Percentiles rank a stretch among this genome's conserved stretches.
Evolutionary conservation across 2,113 vertebrate genomes (phyloP).

Genomic region (Caloenas nicobarica): DNA sequence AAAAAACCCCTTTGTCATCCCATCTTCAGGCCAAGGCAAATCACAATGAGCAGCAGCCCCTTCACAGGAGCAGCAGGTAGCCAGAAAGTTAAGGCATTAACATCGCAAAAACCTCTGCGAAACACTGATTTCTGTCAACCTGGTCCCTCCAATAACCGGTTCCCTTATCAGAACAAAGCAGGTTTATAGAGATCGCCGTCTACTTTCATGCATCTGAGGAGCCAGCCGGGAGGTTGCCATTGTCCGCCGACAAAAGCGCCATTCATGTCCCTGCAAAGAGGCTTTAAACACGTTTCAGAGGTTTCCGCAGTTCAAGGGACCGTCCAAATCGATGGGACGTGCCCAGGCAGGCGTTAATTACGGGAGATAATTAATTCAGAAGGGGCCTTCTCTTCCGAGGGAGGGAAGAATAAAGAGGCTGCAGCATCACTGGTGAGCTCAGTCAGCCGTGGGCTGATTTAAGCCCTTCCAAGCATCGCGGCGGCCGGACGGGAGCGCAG

Average conservation of each 20-base stretch:
- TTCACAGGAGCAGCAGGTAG: too few relatives aligned
- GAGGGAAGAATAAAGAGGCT: not conserved
- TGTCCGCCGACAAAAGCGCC: not conserved
- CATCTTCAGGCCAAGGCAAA: not conserved
- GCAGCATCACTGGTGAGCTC: not conserved
- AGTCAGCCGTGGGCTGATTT: not conserved
- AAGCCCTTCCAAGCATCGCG: not conserved
- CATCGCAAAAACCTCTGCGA: not conserved
- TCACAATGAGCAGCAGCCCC: not conserved
- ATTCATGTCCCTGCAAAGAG: not conserved
- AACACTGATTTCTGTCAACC: not conserved
- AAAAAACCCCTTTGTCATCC: not conserved
- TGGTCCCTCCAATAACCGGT: fast-evolving
- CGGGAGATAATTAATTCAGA: not conserved
- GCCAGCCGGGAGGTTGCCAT: not conserved
- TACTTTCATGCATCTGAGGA: not conserved
- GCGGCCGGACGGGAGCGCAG: not conserved
- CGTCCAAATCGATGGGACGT: not conserved
- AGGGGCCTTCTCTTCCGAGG: not conserved
- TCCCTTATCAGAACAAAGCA: not conserved
- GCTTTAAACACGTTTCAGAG: not conserved
- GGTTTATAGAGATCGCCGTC: not conserved
- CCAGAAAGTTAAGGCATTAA: not conserved
- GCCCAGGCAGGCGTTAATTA: not conserved
- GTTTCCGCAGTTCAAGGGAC: not conserved